A percentile compares a stretch with the other conserved stretches of the same genome.
phyloP scores from a whole-genome alignment of 2,888 invertebrate species.

The Nowickia ferox region DNA sequence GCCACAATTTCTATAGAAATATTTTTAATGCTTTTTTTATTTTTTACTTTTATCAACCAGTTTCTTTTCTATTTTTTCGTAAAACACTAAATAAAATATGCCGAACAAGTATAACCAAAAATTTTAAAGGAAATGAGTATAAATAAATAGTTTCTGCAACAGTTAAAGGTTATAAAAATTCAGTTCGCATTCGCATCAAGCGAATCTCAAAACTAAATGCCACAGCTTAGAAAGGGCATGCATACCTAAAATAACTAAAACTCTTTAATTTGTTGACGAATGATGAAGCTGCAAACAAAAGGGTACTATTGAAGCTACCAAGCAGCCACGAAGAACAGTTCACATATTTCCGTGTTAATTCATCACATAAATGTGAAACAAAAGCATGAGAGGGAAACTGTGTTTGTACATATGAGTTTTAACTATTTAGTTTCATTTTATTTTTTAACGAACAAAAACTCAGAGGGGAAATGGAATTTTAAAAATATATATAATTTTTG shows the following conservation, averaged over 20 bases:
- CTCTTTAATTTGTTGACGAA: conserved; percentile 11
- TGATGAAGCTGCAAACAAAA: neutral
- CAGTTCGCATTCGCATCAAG: conserved; percentile 8
- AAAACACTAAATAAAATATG: conserved; percentile 42
- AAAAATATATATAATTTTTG: conserved; percentile 28
- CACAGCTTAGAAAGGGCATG: conserved; percentile 1
- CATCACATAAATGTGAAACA: conserved; percentile 24
- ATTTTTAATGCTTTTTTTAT: conserved; percentile 22
- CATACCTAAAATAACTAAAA: neutral
- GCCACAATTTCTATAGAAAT: conserved; percentile 59
- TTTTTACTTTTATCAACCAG: neutral
- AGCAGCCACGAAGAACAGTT: neutral
- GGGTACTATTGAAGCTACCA: neutral
- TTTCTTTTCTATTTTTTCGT: conserved; percentile 30
- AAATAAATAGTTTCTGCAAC: conserved; percentile 48
- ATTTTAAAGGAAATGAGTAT: neutral
- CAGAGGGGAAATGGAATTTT: neutral
- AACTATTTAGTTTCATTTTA: neutral
- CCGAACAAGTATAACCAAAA: neutral
- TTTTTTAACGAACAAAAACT: neutral
- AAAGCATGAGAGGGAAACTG: neutral
- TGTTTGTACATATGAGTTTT: conserved; percentile 9
- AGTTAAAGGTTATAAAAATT: conserved; percentile 57
- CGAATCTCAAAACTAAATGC: conserved; percentile 20
- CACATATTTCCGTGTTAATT: conserved; percentile 50